Conservation (phyloP, 2,888 invertebrate species). For the Drosophila multiciliata region DNA sequence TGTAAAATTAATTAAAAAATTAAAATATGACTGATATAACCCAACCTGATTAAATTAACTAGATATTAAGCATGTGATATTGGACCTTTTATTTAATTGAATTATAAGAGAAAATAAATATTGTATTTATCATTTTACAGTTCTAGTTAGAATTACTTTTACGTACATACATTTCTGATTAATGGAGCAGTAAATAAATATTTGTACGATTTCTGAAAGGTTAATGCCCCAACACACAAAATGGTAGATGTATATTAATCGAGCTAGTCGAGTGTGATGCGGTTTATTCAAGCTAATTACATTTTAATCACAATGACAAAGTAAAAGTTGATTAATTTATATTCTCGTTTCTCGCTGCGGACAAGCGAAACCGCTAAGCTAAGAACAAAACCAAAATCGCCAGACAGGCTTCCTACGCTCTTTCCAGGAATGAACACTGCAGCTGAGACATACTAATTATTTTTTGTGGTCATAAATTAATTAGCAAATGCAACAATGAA, state of each 20-base stretch:
- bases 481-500: conserved; percentile 52
- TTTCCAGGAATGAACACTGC: not conserved
- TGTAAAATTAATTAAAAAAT: not conserved
- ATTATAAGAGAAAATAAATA: not conserved
- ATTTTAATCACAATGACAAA: conserved; percentile 46
- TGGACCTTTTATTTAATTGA: not conserved
- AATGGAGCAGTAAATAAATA: not conserved
- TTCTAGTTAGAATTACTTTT: not conserved
- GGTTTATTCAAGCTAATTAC: conserved; percentile 54
- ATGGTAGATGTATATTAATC: conserved; percentile 32
- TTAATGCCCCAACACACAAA: conserved; percentile 5
- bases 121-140: not conserved
- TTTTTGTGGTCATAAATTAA: conserved; percentile 59
- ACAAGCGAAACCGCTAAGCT: not conserved
- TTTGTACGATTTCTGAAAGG: conserved; percentile 3
- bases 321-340: conserved; percentile 57
- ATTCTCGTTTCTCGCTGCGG: not conserved
- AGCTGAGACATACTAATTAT: conserved; percentile 50
- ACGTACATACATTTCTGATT: not conserved
- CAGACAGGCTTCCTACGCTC: not conserved
- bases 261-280: conserved; percentile 31
- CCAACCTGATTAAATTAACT: no score
- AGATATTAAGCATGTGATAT: not conserved
- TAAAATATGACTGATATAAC: not conserved
- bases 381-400: not conserved